Conservation (phyloP, 2,113 vertebrate genomes). For the Scomber colias region DNA sequence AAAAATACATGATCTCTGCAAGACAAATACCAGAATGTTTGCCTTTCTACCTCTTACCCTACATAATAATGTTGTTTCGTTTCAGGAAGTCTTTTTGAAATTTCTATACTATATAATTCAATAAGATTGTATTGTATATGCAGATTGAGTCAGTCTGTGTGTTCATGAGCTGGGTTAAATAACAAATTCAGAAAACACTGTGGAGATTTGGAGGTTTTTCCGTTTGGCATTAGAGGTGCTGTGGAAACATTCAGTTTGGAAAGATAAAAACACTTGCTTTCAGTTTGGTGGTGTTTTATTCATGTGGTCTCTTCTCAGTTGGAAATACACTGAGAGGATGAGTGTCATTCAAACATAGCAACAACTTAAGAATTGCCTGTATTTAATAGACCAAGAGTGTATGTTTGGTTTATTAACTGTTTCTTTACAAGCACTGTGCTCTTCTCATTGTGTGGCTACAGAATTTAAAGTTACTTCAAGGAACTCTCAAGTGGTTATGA, state of each 20-base stretch:
- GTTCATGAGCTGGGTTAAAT: constrained; percentile 22
- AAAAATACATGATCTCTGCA: constrained; percentile 26
- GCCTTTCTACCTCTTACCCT: neutral
- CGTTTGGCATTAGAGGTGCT: constrained; percentile 8
- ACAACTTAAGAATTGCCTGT: neutral
- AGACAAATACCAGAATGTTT: constrained; percentile 20
- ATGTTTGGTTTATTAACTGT: too few species aligned
- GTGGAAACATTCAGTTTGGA: constrained; percentile 33
- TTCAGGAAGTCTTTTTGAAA: constrained; percentile 10
- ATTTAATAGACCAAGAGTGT: neutral
- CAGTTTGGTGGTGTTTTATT: constrained; percentile 47
- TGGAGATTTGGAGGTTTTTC: constrained; percentile 21
- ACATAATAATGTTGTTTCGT: neutral
- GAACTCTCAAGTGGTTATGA: too few species aligned
- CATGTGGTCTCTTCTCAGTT: constrained; percentile 7
- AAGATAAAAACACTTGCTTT: constrained; percentile 11
- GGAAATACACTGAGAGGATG: neutral
- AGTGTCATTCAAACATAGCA: neutral
- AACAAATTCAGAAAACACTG: constrained; percentile 16
- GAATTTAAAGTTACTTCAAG: too few species aligned
- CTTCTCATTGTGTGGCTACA: too few species aligned
- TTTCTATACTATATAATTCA: constrained; percentile 16
- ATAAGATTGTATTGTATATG: neutral
- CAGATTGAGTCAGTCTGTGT: constrained; percentile 22
- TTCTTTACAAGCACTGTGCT: too few species aligned